phyloP scores from a whole-genome alignment of 2,888 invertebrate species.

The Ophonus ardosiacus region DNA sequence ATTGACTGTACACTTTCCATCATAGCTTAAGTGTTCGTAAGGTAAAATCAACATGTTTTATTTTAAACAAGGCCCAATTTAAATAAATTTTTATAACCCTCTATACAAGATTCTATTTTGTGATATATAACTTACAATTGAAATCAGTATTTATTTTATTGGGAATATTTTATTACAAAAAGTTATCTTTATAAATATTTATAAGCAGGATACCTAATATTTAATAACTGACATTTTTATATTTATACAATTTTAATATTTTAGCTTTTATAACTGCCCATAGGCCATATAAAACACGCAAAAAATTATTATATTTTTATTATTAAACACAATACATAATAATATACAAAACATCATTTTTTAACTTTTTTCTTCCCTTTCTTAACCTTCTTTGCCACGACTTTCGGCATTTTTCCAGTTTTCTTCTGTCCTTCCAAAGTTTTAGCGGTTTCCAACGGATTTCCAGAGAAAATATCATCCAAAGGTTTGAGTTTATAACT shows the following conservation, averaged over 20 bases:
- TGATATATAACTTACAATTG: neutral
- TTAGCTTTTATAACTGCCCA: neutral
- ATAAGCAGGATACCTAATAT: neutral
- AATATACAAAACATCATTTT: neutral
- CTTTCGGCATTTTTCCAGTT: neutral
- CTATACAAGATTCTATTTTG: neutral
- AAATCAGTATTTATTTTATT: neutral
- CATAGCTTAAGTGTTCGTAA: too few species aligned
- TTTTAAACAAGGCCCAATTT: neutral
- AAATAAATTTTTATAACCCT: neutral
- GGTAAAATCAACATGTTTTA: neutral
- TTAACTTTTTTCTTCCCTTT: neutral
- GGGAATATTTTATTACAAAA: neutral
- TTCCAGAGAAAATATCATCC: constrained; percentile 85
- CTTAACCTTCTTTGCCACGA: neutral
- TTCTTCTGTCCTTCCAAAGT: neutral
- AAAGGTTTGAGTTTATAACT: constrained; percentile 86
- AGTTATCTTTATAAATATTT: neutral
- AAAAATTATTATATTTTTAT: constrained; percentile 8
- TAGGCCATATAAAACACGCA: constrained; percentile 5
- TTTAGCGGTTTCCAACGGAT: constrained; percentile 80
- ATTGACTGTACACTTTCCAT: too few species aligned
- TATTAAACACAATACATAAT: constrained; percentile 9
- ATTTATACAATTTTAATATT: neutral
- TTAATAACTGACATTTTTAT: constrained; percentile 25